A percentile compares a stretch with the other conserved stretches of the same genome.
phyloP scores from a whole-genome alignment of 1,140 invertebrate genomes.

The Daktulosphaira vitifoliae region DNA sequence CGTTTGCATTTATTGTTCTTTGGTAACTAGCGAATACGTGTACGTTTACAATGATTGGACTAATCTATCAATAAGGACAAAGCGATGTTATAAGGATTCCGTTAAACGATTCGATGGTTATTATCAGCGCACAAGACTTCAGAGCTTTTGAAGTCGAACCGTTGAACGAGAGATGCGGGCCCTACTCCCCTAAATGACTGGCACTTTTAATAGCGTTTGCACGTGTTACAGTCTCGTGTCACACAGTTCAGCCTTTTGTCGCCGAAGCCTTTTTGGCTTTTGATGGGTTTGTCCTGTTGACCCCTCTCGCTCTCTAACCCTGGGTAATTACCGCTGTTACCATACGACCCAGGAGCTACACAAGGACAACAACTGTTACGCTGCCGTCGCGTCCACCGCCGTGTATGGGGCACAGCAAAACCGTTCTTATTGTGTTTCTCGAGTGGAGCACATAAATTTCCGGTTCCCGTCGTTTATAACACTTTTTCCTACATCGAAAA shows the following conservation, averaged over 20 bases:
- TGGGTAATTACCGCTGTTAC: conserved; percentile 24
- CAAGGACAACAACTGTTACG: conserved; percentile 27
- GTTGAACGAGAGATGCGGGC: background rate
- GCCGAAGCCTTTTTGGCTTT: conserved; percentile 32
- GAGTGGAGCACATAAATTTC: conserved; percentile 32
- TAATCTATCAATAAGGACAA: no score
- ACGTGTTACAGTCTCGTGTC: conserved; percentile 31
- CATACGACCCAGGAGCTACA: background rate
- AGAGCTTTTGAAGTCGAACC: background rate
- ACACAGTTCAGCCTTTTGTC: conserved; percentile 29
- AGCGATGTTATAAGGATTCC: no score
- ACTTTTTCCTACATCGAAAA: conserved; percentile 25
- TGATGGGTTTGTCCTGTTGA: conserved; percentile 33
- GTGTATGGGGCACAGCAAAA: background rate
- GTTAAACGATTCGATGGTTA: background rate
- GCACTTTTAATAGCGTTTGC: conserved; percentile 31
- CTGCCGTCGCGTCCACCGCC: background rate
- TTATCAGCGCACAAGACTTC: background rate
- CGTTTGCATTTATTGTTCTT: conserved; percentile 26
- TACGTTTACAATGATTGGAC: no score
- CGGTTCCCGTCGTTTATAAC: conserved; percentile 32
- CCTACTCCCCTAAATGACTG: conserved; percentile 7
- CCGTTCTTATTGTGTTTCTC: conserved; percentile 27
- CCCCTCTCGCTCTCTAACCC: conserved; percentile 5
- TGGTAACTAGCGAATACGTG: conserved; percentile 5